phyloP scores from a whole-genome alignment of 2,888 invertebrate species.

The Tanypteryx hageni region DNA sequence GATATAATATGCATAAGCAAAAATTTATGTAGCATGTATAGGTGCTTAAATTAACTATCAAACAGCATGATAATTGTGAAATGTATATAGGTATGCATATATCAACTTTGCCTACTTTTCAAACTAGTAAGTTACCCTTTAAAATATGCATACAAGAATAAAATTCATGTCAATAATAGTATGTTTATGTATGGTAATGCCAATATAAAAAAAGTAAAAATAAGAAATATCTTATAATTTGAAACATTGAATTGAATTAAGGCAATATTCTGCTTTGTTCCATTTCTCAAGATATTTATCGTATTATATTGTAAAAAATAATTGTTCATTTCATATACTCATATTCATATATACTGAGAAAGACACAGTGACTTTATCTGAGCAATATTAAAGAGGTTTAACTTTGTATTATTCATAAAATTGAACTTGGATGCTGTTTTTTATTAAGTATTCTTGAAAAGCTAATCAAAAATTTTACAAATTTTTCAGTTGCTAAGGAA shows the following conservation, averaged over 20 bases:
- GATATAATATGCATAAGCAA: conserved; percentile 35
- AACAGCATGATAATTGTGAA: conserved; percentile 42
- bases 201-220: neutral
- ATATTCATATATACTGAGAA: neutral
- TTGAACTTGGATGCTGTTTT: conserved; percentile 36
- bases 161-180: neutral
- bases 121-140: neutral
- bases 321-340: neutral
- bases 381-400: neutral
- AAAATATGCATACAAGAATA: neutral
- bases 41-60: conserved; percentile 19
- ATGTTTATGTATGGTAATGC: neutral
- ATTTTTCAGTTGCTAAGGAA: neutral
- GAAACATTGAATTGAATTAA: neutral
- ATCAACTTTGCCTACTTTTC: conserved; percentile 7
- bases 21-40: conserved; percentile 9
- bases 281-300: neutral
- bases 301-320: neutral
- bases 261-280: neutral
- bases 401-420: neutral
- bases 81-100: conserved; percentile 25
- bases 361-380: neutral
- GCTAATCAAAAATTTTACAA: neutral
- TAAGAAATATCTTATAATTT: no score
- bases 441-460: conserved; percentile 7